Conservation (phyloP, 2,888 invertebrate species). For the Nomada ruficornis region DNA sequence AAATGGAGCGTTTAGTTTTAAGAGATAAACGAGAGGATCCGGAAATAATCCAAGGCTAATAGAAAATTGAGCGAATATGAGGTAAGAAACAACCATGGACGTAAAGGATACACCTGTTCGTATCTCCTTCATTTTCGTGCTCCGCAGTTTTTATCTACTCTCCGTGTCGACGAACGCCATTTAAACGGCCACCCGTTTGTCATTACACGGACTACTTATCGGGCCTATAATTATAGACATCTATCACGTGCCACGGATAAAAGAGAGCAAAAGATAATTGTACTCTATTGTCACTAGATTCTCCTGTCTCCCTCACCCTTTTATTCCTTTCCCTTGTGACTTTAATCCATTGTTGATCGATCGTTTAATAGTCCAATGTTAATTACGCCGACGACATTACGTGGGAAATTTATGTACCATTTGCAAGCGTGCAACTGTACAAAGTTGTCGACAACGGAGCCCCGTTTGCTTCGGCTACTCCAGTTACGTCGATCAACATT, state of each 20-base stretch:
- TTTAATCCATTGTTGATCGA: neutral
- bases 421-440: neutral
- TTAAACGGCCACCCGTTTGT: constrained; percentile 62
- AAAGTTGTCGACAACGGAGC: constrained; percentile 13
- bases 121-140: constrained; percentile 71
- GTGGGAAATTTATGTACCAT: constrained; percentile 15
- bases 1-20: constrained; percentile 13
- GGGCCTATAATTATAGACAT: constrained; percentile 56
- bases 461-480: constrained; percentile 20
- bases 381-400: constrained; percentile 32
- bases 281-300: neutral
- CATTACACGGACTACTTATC: constrained; percentile 67
- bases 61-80: constrained; percentile 32
- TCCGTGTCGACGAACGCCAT: constrained; percentile 41
- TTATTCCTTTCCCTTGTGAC: neutral
- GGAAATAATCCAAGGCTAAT: constrained; percentile 15
- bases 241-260: constrained; percentile 46
- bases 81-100: constrained; percentile 32
- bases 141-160: constrained; percentile 40
- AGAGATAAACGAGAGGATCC: constrained; percentile 13
- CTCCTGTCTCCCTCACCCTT: no score
- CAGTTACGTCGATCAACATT: constrained; percentile 50
- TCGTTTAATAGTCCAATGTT: constrained; percentile 32
- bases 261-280: constrained; percentile 18
- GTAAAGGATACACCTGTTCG: constrained; percentile 71